Evolutionary conservation across 2,113 vertebrate species (phyloP).

Genomic region (Engystomops pustulosus): DNA sequence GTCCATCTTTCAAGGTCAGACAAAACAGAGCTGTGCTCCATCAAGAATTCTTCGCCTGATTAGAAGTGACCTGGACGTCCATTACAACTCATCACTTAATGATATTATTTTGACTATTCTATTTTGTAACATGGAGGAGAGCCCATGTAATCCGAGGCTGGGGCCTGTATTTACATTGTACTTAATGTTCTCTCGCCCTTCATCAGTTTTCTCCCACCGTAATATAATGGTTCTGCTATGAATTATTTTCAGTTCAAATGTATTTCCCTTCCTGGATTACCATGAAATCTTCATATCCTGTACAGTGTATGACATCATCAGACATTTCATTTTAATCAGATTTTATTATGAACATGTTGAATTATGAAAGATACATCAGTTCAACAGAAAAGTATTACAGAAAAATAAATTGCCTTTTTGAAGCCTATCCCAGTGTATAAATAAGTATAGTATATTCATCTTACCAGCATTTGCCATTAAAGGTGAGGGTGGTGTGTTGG

Average conservation of each 20-base stretch:
- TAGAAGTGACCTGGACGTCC: slow-evolving; percentile 33
- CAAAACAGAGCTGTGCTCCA: slow-evolving; percentile 24
- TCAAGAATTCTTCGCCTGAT: slow-evolving; percentile 56
- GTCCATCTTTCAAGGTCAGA: slow-evolving; percentile 12
- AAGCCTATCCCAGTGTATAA: too few relatives aligned
- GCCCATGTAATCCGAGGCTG: slow-evolving; percentile 15
- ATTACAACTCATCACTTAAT: slow-evolving; percentile 51
- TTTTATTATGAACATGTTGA: too few relatives aligned
- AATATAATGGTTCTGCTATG: neutral
- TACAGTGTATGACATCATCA: too few relatives aligned
- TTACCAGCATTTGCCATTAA: too few relatives aligned
- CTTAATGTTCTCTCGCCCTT: neutral
- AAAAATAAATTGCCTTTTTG: too few relatives aligned
- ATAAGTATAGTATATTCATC: too few relatives aligned
- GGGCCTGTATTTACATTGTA: slow-evolving; percentile 17
- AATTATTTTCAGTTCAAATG: neutral
- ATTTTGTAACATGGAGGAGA: neutral
- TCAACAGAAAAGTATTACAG: too few relatives aligned
- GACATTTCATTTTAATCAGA: neutral
- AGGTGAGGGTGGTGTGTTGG: too few relatives aligned
- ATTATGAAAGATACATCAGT: too few relatives aligned
- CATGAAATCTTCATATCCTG: neutral
- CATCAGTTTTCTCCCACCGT: neutral
- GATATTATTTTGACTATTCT: slow-evolving; percentile 22
- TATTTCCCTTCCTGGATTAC: neutral